Base-by-base conservation (phyloP, 2,888 invertebrate genomes). In the Caradrina kadenii region DNA sequence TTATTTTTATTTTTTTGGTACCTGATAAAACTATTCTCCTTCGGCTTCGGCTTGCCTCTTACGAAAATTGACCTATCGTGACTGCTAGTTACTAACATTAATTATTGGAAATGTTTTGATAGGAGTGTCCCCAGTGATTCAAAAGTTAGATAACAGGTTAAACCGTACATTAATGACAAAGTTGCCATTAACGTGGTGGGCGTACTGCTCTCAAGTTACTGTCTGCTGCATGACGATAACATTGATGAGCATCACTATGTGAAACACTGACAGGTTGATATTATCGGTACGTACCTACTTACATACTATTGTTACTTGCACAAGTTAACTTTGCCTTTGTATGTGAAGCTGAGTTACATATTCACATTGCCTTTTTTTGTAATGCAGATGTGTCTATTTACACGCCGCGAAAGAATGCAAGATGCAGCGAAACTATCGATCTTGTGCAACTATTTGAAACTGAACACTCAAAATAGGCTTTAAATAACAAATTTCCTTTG, bases 151-250 rank as follows among this genome's bases (percentile, higher is more conserved):
- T 70, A 83, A 55, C 22, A 8, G 50, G 15, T 49, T 6, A 55
- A 60, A 64, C n/a, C 42, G 4, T 56, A 60, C 45, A 56, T 66
- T 55, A 67, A 58, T 11, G 39, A 72, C 71, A 69, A 81, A 69
- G 67, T 76, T 61, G 15, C 56, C 31, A 71, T 55, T 26, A 64
- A 8, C 21, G 58, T 22, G 48, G 82, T 70, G 84, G 84, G 82
- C 82, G 82, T 79, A 74, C 42, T 13, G 49, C 10, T 73, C 74
- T 82, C 84, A 1, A 7, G 69, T 82, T 79, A 80, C 82, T 50
- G 60, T 73, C 69, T 84, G 79, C 63, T 80, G 50, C 49, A 68
- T 56, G 2, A 7, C 11, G 79, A 83, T 82, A 70, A 67, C 58
- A 58, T 35, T 55, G 56, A 69, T 59, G 35, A 39, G 26, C 63